Evolutionary conservation across 1,140 invertebrate genomes (phyloP).

Genomic region (Papilio aristodemus): DNA sequence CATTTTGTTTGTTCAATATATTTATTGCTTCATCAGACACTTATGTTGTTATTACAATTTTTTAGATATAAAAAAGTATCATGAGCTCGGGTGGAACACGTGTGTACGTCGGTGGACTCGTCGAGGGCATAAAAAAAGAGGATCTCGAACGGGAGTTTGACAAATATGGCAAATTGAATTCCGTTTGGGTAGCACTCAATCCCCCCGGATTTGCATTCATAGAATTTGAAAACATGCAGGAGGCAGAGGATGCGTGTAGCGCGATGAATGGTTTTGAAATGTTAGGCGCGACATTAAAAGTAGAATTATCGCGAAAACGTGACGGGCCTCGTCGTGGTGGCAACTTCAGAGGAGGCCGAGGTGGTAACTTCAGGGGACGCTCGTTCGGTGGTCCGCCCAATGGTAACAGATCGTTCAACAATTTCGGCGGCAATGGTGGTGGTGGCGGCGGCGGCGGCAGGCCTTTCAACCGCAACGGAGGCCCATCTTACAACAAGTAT

Average conservation of each 20-base stretch:
- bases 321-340: constrained; percentile 82
- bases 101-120: constrained; percentile 92
- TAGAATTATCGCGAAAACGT: constrained; percentile 90
- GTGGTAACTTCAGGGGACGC: constrained; percentile 62
- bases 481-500: constrained; percentile 50
- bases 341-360: constrained; percentile 77
- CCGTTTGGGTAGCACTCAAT: constrained; percentile 90
- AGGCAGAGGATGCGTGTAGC: constrained; percentile 96
- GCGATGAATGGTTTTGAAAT: constrained; percentile 93
- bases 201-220: constrained; percentile 98
- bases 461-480: constrained; percentile 63
- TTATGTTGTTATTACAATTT: constrained; percentile 36
- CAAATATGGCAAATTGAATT: constrained; percentile 95
- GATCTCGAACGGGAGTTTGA: constrained; percentile 92
- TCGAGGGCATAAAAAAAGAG: constrained; percentile 92
- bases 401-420: constrained; percentile 47
- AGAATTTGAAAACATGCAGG: constrained; percentile 96
- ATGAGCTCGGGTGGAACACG: constrained; percentile 84
- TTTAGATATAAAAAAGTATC: constrained; percentile 61
- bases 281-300: constrained; percentile 89
- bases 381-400: constrained; percentile 55
- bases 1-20: constrained; percentile 76
- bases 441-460: constrained; percentile 48
- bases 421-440: constrained; percentile 46
- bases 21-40: constrained; percentile 58